phyloP scores from a whole-genome alignment of 1,140 invertebrate species.

The Bombus sylvicola region DNA sequence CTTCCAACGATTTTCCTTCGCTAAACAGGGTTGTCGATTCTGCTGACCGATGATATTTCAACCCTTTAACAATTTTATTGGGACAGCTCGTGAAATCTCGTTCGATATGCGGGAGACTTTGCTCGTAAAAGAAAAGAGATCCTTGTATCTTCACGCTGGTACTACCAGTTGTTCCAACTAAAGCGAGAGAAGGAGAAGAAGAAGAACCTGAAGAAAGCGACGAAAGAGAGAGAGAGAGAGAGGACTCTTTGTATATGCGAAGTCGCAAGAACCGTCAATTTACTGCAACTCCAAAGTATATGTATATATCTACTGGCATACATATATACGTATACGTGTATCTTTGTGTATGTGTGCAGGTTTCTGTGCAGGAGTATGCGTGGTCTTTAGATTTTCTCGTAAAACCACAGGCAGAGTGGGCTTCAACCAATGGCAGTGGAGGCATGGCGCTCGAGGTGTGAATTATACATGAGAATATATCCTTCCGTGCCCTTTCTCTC shows the following conservation, averaged over 20 bases:
- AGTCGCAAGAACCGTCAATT: conserved; percentile 63
- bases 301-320: background rate
- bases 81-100: conserved; percentile 2
- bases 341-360: background rate
- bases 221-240: background rate
- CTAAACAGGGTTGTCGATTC: background rate
- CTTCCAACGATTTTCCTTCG: background rate
- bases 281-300: conserved; percentile 43
- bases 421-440: conserved; percentile 78
- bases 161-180: conserved; percentile 35
- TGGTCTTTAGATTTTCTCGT: conserved; percentile 72
- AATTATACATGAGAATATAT: conserved; percentile 82
- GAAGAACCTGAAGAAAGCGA: background rate
- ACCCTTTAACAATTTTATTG: conserved; percentile 15
- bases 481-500: conserved; percentile 55
- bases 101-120: background rate
- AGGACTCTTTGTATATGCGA: conserved; percentile 62
- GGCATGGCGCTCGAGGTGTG: conserved; percentile 82
- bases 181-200: background rate
- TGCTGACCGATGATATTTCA: conserved; percentile 24
- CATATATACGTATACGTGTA: background rate
- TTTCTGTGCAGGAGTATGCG: conserved; percentile 31
- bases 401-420: conserved; percentile 74
- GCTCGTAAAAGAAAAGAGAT: conserved; percentile 30
- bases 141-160: conserved; percentile 24